These are phyloP conservation scores for Girardinus metallicus DNA, from an alignment of 2,797 vertebrate genomes.

Conservation along the genomic window DNA sequence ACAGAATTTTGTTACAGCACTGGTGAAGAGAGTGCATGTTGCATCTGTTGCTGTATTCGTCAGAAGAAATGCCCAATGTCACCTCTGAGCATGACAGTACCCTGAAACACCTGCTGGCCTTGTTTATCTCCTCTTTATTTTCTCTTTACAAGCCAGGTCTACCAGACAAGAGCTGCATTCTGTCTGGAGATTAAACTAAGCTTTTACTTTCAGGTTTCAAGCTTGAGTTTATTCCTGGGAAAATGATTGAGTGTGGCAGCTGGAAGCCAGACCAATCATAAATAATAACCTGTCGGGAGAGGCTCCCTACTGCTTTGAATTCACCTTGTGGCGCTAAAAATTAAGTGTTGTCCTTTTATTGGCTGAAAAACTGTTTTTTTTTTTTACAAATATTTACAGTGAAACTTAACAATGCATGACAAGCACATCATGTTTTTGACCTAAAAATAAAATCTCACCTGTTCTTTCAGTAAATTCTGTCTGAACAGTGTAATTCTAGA, in stretches of 20 bases:
- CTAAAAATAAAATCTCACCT: neutral
- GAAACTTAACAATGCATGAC: neutral
- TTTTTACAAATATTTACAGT: neutral
- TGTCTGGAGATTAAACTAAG: constrained; percentile 9
- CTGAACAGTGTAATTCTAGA: neutral
- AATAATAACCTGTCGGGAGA: constrained; percentile 22
- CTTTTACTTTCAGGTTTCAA: constrained; percentile 28
- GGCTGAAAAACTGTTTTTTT: neutral
- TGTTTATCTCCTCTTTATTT: constrained; percentile 25
- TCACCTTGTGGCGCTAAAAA: constrained; percentile 13
- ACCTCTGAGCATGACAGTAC: neutral
- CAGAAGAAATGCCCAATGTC: constrained; percentile 10
- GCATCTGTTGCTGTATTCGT: neutral
- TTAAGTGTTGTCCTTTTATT: neutral
- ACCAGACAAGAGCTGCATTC: neutral
- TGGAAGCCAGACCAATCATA: constrained; percentile 45
- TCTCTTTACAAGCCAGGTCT: constrained; percentile 14
- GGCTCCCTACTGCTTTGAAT: constrained; percentile 17
- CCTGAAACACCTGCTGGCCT: constrained; percentile 21
- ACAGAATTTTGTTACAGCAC: neutral
- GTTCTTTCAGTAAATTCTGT: neutral
- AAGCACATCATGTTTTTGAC: neutral
- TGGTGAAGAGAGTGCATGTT: neutral
- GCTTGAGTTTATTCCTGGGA: constrained; percentile 27
- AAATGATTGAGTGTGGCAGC: constrained; percentile 51